Evolutionary conservation across 1,140 invertebrate species (phyloP), one percentile per base, ranked within the genome.

Genomic region (Drosophila sucinea): DNA sequence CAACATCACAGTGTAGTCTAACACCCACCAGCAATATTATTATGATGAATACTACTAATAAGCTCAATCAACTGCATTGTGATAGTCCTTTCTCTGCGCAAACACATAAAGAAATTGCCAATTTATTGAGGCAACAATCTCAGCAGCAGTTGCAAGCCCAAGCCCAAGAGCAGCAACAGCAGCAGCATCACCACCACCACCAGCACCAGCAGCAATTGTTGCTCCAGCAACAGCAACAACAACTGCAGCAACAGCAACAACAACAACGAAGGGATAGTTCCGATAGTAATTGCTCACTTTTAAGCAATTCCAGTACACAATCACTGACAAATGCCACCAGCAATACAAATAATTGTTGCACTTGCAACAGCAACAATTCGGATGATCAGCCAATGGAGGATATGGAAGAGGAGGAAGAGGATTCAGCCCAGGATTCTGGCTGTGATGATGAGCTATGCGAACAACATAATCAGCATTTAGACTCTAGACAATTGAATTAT

Each of bases 401-500:
- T 54, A 72, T 77, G 66, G 84, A 94, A 92, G 84, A 94, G 92
- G 74, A 78, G 40, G 23, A 27, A 8, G 44, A 51, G 5, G 44
- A 51, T 10, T 84, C 25, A 8, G 84, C 84, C 0, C 84, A 89
- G 74, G 93, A 94, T 85, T 94, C 94, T 56, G 94, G 94, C 65
- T 95, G 94, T 92, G 94, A 94, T 77, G 94, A 94, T 86, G 94
- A 95, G 65, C 69, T 92, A 4, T 86, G 81, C 32, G 85, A 89
- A 38, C 72, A 90, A 58, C 81, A 90, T 64, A 67, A 86, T 60
- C 90, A 91, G 57, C 74, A 74, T 3, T 47, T 86, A 56, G 90
- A 91, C 41, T 58, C 72, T 5, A 72, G 79, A n/a, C 82, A 89
- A 60, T 70, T 92, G 17, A 90, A 91, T 41, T 86, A 91, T 58